Percentiles rank a stretch among this genome's conserved stretches.
Evolutionary conservation across 2,113 vertebrate species (phyloP).

Genomic region (rat (Rattus norvegicus)): GRCr8 NC_086033.1:30069501-30070000

Average conservation of each 20-base stretch:
- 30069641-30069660: neutral
- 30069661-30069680: neutral
- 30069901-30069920: neutral
- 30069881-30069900: neutral
- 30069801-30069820: no score
- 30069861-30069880: neutral
- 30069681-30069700: neutral
- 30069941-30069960: neutral
- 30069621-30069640: neutral
- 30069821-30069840: neutral
- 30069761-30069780: no score
- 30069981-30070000: neutral
- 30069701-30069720: neutral
- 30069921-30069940: neutral
- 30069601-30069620: neutral
- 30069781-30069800: neutral
- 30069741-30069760: neutral
- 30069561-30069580: conserved; percentile 10
- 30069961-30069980: no score
- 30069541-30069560: conserved; percentile 1
- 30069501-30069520: neutral
- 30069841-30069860: neutral
- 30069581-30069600: conserved; percentile 17
- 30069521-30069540: conserved; percentile 57
- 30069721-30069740: neutral